phyloP scores from a whole-genome alignment of 1,140 invertebrate genomes.

The Brachionus calyciflorus region DNA sequence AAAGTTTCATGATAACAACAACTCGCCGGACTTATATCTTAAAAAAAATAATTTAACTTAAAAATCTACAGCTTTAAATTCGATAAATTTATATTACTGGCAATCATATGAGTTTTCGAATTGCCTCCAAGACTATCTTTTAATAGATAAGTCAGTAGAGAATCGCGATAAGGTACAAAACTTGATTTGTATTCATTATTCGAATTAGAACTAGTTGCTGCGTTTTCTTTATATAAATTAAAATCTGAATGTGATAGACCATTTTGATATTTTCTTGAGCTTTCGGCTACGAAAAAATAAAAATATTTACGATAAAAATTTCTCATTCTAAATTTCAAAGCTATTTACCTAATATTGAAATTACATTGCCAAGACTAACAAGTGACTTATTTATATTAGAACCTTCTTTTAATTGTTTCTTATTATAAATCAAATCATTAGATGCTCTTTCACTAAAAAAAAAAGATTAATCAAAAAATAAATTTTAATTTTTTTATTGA shows the following conservation, averaged over 20 bases:
- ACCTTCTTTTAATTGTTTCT: slow-evolving; percentile 65
- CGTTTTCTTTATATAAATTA: slow-evolving; percentile 83
- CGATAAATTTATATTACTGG: slow-evolving; percentile 55
- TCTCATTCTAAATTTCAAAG: not conserved
- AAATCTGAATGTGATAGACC: slow-evolving; percentile 73
- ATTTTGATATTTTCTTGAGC: not conserved
- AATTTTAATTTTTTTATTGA: not conserved
- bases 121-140: slow-evolving; percentile 69
- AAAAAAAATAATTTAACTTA: slow-evolving; percentile 60
- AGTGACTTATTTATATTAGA: slow-evolving; percentile 67
- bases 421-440: slow-evolving; percentile 58
- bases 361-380: slow-evolving; percentile 64
- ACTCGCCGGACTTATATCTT: slow-evolving; percentile 68
- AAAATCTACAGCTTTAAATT: not conserved
- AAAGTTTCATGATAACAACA: slow-evolving; percentile 69
- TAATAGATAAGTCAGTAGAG: slow-evolving; percentile 66
- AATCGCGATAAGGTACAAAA: slow-evolving; percentile 67
- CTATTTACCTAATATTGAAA: slow-evolving; percentile 64
- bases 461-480: no score
- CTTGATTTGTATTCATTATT: slow-evolving; percentile 67
- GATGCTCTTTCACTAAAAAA: slow-evolving; percentile 56
- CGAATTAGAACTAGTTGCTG: no score
- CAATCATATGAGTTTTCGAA: slow-evolving; percentile 68
- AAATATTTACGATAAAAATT: slow-evolving; percentile 90
- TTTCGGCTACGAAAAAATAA: slow-evolving; percentile 60